phyloP scores from a whole-genome alignment of 1,140 invertebrate species.

The Cataglyphis hispanica region DNA sequence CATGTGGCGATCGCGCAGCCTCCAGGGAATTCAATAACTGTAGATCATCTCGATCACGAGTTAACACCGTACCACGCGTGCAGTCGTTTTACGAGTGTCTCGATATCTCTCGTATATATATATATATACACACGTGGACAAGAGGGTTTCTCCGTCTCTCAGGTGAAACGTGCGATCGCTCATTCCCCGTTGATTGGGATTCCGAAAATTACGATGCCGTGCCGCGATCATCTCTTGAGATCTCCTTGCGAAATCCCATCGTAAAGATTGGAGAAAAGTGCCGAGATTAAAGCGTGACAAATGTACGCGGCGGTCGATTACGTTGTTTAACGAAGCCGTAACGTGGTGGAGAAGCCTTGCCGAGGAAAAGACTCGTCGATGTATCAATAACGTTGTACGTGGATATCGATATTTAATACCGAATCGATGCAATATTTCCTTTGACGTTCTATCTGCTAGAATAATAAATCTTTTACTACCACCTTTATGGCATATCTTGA shows the following conservation, averaged over 20 bases:
- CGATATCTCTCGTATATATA: conserved; percentile 57
- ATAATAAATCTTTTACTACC: conserved; percentile 15
- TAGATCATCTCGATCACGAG: conserved; percentile 78
- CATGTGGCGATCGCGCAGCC: conserved; percentile 73
- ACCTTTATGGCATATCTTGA: background rate
- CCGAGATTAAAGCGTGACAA: conserved; percentile 60
- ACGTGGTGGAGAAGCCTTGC: background rate
- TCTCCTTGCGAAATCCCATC: conserved; percentile 51
- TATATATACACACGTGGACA: conserved; percentile 1
- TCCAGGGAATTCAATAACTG: conserved; percentile 80
- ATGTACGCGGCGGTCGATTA: conserved; percentile 52
- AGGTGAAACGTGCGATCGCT: conserved; percentile 59
- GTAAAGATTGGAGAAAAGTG: conserved; percentile 56
- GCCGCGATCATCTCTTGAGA: conserved; percentile 54
- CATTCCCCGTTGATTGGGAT: conserved; percentile 66
- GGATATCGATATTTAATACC: conserved; percentile 28
- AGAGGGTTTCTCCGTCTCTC: conserved; percentile 29
- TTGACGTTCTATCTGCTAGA: background rate
- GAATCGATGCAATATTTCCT: conserved; percentile 9
- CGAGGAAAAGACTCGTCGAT: conserved; percentile 30
- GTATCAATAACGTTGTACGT: conserved; percentile 51
- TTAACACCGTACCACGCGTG: conserved; percentile 67
- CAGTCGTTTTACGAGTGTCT: conserved; percentile 61
- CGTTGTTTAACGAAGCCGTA: conserved; percentile 53
- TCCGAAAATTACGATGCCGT: conserved; percentile 65